Conservation (phyloP, 1,140 invertebrate genomes). For the Bombus vancouverensis region DNA sequence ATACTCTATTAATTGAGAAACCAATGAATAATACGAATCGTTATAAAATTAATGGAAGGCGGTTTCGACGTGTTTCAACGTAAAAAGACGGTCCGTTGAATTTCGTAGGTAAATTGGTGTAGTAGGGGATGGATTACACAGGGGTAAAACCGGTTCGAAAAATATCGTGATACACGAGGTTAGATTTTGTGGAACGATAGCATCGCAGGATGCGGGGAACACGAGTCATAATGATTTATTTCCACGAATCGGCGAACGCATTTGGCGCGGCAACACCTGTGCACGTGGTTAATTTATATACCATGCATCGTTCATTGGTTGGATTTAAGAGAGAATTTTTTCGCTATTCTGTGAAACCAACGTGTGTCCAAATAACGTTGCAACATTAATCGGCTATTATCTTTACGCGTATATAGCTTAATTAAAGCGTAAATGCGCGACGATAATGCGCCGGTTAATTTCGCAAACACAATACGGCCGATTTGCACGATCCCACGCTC, state of each 20-base stretch:
- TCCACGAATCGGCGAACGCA: slow-evolving; percentile 43
- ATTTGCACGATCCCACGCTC: background rate
- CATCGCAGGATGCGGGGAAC: slow-evolving; percentile 9
- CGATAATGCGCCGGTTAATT: slow-evolving; percentile 12
- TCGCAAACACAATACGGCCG: too few species aligned
- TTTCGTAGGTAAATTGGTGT: background rate
- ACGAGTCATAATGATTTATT: slow-evolving; percentile 43
- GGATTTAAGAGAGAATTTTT: slow-evolving; percentile 2
- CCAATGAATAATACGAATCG: background rate
- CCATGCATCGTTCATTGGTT: slow-evolving; percentile 25
- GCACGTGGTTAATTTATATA: slow-evolving; percentile 42
- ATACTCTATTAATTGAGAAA: background rate
- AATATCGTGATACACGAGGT: slow-evolving; percentile 40
- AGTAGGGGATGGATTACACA: too few species aligned
- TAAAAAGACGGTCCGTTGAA: background rate
- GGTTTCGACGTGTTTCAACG: too few species aligned
- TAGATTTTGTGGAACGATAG: slow-evolving; percentile 23
- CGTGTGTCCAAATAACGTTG: slow-evolving; percentile 16
- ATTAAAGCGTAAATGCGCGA: background rate
- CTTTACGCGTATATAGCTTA: background rate
- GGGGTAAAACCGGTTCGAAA: slow-evolving; percentile 18
- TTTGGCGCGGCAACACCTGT: slow-evolving; percentile 45
- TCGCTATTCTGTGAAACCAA: too few species aligned
- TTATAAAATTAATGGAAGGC: too few species aligned
- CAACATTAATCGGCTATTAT: slow-evolving; percentile 31